Conservation (phyloP, 1,140 invertebrate genomes). For the Ruditapes philippinarum region DNA sequence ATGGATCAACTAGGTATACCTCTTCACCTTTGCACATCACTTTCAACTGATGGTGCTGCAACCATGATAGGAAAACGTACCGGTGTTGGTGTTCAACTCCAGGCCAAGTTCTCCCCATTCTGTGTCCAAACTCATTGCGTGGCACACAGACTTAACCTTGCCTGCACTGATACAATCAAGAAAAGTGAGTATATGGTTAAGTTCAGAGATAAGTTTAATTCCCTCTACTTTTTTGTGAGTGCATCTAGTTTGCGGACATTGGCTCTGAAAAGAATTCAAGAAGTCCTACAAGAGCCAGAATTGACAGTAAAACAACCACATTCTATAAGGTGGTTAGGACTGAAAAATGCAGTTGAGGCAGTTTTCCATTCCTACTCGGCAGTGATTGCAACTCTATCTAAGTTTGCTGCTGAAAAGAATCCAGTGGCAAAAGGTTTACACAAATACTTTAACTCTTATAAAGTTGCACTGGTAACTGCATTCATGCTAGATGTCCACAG, state of each 20-base stretch:
- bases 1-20: background rate
- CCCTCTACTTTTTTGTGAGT: constrained; percentile 12
- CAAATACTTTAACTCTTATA: constrained; percentile 31
- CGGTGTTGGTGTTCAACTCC: constrained; percentile 8
- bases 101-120: constrained; percentile 25
- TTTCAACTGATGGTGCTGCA: background rate
- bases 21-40: background rate
- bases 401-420: constrained; percentile 25
- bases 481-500: constrained; percentile 16
- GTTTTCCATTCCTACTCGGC: background rate
- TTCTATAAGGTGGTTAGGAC: background rate
- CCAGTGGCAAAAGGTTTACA: background rate
- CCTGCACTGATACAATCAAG: constrained; percentile 48
- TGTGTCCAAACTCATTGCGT: constrained; percentile 31
- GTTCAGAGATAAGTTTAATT: constrained; percentile 54
- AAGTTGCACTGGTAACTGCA: constrained; percentile 31
- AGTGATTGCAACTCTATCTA: background rate
- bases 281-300: constrained; percentile 39
- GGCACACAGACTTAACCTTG: constrained; percentile 39
- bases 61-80: background rate
- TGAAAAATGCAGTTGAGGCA: constrained; percentile 54
- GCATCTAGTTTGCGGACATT: background rate
- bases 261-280: background rate
- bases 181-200: constrained; percentile 29
- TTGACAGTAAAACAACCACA: constrained; percentile 28